Base-by-base conservation (phyloP, 2,888 invertebrate species). In the Omphaloscelis lunosa region DNA sequence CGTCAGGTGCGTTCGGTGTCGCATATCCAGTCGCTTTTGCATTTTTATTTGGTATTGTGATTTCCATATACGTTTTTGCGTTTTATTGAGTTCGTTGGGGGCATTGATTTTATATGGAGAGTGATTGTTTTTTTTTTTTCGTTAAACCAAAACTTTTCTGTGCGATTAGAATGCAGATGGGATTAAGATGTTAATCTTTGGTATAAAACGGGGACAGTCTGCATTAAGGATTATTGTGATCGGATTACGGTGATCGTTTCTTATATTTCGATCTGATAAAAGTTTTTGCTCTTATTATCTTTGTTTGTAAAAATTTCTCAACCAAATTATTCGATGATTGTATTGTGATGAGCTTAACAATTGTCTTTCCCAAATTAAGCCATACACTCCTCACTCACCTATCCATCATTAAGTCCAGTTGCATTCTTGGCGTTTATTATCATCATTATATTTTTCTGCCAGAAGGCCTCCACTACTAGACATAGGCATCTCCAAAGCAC, bases 11-110 rank as follows among this genome's bases (percentile, higher is more conserved):
- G 67, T 56, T 72, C 76, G 73, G 77, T 84, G 79, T 77, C 72
- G 65, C n/a, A 45, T 80, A 62, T 67, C 58, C 51, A 68, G 20
- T 51, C 1, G 23, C 4, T 53, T 73, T 53, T 65, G 41, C 3
- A n/a, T 34, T 6, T 29, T 72, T 66, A 70, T 82, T 82, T 72
- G n/a, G 23, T 56, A 74, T 77, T 83, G 72, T 72, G 48, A 72
- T 84, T 86, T 72, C 72, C 65, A 86, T 71, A 67, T 65, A 84
- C 17, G 61, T 29, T 77, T 83, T 86, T 82, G 78, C 72, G 20
- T 75, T 84, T 83, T 78, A 78, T 84, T 62, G 63, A 82, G 23
- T 66, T 17, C 1, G 27, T 20, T 41, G 67, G 39, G 20, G 41
- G 34, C 69, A 69, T 78, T 78, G 85, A 82, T 77, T 85, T 77